A percentile compares a stretch with the other conserved stretches of the same genome.
Conservation (phyloP, 2,113 vertebrate species). For the Chionomys nivalis region DNA sequence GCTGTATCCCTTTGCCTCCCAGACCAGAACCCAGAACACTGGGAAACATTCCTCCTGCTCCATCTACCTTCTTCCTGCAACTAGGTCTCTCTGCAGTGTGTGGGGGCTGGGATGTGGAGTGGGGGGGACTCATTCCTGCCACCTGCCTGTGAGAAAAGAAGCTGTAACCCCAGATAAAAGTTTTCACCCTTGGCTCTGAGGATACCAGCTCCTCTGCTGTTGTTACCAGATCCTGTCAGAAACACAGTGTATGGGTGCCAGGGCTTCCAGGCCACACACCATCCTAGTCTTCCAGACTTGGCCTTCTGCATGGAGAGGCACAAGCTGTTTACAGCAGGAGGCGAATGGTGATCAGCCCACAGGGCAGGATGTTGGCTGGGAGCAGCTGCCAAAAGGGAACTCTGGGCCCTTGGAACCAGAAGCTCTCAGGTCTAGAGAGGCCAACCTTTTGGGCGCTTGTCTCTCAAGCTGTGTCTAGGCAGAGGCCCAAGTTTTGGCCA, state of each 20-base stretch:
- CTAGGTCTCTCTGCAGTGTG: constrained; percentile 65
- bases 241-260: background rate
- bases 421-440: constrained; percentile 63
- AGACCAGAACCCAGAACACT: constrained; percentile 3
- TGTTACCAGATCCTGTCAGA: constrained; percentile 54
- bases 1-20: background rate
- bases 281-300: constrained; percentile 11
- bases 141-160: constrained; percentile 71
- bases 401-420: constrained; percentile 16
- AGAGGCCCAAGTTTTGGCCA: constrained; percentile 71
- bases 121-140: constrained; percentile 64
- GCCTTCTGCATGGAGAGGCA: constrained; percentile 25
- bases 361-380: constrained; percentile 66
- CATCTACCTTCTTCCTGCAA: background rate
- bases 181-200: constrained; percentile 50
- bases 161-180: constrained; percentile 60
- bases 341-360: background rate
- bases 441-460: constrained; percentile 58
- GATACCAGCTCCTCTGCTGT: constrained; percentile 4
- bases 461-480: constrained; percentile 79
- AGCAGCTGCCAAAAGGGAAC: constrained; percentile 59
- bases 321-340: constrained; percentile 61
- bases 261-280: background rate
- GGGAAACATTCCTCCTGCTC: constrained; percentile 39
- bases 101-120: background rate